A percentile compares a stretch with the other conserved stretches of the same genome.
Conservation (phyloP, 2,113 vertebrate genomes). For the Eurypyga helias region DNA sequence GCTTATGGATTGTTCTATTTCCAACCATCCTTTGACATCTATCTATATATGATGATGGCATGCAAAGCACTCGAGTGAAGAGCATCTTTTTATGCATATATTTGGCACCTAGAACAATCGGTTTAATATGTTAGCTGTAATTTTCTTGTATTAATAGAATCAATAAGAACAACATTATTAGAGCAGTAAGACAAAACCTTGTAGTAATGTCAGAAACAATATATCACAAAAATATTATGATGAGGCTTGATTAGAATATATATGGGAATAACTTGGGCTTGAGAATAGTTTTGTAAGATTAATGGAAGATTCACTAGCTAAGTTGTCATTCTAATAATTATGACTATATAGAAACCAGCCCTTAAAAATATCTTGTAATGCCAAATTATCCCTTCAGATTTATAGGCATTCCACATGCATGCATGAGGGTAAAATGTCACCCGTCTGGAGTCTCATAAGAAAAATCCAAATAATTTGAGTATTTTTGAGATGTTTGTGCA, state of each 20-base stretch:
- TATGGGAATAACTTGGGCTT: background rate
- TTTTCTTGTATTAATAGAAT: background rate
- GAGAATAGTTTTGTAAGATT: constrained; percentile 1
- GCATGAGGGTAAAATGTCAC: background rate
- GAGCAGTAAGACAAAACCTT: background rate
- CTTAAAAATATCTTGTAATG: background rate
- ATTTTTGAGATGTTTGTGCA: background rate
- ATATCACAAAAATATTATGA: background rate
- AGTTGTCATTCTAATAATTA: constrained; percentile 19
- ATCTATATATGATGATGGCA: background rate
- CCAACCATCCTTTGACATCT: background rate
- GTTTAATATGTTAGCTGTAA: background rate
- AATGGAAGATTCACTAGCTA: constrained; percentile 11
- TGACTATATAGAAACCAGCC: background rate
- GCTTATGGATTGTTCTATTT: background rate
- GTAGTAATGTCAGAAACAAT: background rate
- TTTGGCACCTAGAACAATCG: background rate
- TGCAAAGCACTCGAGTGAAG: background rate
- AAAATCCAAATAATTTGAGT: background rate
- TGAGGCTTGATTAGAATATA: background rate
- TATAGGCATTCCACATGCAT: background rate
- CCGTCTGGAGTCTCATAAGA: background rate
- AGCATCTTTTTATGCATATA: background rate
- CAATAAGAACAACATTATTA: background rate
- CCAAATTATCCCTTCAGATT: background rate